These are phyloP conservation scores for Chymomyza costata DNA, from an alignment of 1,140 invertebrate genomes.

Conservation along the genomic window DNA sequence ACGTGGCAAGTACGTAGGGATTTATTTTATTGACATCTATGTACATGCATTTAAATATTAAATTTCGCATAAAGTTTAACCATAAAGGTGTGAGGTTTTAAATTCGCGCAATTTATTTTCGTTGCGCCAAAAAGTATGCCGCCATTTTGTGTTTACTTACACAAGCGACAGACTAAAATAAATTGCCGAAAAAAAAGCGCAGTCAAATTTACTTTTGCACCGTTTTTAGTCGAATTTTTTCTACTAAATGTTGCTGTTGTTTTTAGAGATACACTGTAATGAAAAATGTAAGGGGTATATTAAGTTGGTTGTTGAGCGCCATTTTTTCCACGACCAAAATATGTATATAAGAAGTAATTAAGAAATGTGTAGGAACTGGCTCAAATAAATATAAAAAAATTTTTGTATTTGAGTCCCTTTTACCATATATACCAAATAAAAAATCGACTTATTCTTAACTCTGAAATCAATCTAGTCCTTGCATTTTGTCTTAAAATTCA, in stretches of 20 bases:
- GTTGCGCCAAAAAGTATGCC: constrained; percentile 35
- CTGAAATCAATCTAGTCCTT: too few species aligned
- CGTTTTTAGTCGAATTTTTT: constrained; percentile 7
- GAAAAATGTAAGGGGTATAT: too few species aligned
- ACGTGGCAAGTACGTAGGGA: constrained; percentile 31
- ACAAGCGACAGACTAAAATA: constrained; percentile 25
- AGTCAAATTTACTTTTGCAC: constrained; percentile 49
- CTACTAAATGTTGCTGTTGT: too few species aligned
- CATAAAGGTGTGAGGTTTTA: constrained; percentile 27
- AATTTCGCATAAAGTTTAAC: constrained; percentile 36
- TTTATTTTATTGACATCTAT: constrained; percentile 34
- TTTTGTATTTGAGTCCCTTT: too few species aligned
- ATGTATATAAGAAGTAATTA: too few species aligned
- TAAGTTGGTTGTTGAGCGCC: constrained; percentile 1
- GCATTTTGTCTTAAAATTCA: too few species aligned
- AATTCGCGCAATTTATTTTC: constrained; percentile 28
- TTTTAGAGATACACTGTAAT: too few species aligned
- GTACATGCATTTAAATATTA: constrained; percentile 34
- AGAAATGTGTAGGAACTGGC: too few species aligned
- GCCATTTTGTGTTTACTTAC: constrained; percentile 39
- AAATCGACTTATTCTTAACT: too few species aligned
- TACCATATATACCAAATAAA: too few species aligned
- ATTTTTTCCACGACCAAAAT: too few species aligned
- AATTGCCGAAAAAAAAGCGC: constrained; percentile 23
- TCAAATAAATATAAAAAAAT: too few species aligned